A percentile compares a stretch with the other conserved stretches of the same genome.
phyloP scores from a whole-genome alignment of 2,797 vertebrate genomes.

The Sebastes trivittatus region DNA sequence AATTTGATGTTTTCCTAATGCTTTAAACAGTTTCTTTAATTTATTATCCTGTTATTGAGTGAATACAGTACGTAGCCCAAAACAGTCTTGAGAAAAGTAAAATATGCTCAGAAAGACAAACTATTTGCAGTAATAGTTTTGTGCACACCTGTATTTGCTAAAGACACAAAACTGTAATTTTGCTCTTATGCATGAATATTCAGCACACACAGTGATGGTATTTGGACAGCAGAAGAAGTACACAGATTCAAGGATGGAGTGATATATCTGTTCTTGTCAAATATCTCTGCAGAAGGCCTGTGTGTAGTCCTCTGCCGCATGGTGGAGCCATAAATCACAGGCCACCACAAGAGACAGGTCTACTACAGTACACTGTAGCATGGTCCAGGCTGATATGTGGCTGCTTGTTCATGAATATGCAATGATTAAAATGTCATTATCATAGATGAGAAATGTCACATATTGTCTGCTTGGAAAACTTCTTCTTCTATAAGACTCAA shows the following conservation, averaged over 20 bases:
- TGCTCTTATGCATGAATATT: neutral
- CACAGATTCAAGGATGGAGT: conserved; percentile 16
- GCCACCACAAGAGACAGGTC: neutral
- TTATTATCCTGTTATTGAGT: neutral
- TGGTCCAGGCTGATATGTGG: neutral
- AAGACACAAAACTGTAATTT: neutral
- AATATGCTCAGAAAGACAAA: neutral
- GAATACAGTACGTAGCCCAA: neutral
- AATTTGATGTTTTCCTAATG: neutral
- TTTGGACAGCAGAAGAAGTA: neutral
- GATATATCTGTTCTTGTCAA: neutral
- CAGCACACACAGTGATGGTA: neutral
- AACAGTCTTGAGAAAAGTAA: neutral
- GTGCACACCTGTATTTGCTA: neutral
- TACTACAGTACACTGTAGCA: neutral
- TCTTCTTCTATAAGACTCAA: neutral
- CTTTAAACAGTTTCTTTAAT: neutral
- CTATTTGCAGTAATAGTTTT: neutral
- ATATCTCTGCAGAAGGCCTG: conserved; percentile 8
- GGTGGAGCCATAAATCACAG: conserved; percentile 63
- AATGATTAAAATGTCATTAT: neutral
- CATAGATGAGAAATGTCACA: neutral
- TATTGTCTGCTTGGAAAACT: neutral
- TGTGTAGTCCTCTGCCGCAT: conserved; percentile 40
- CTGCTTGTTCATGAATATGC: neutral